These are phyloP conservation scores for Drepana falcataria DNA, from an alignment of 2,888 invertebrate genomes.

Conservation along the genomic window DNA sequence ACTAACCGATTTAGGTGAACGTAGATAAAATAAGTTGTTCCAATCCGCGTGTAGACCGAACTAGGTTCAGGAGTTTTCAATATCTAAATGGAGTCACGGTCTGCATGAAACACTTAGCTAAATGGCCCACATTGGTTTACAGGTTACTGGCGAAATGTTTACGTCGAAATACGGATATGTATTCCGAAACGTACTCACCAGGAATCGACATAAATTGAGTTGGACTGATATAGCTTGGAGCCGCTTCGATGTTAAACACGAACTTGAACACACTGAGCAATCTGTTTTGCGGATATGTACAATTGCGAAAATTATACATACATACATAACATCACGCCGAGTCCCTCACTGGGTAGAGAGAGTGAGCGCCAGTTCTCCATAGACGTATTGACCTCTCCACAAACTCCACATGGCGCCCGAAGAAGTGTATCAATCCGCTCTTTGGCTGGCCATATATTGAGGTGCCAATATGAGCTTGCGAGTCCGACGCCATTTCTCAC, in stretches of 20 bases:
- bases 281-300: too few relatives aligned
- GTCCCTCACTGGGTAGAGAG: too few relatives aligned
- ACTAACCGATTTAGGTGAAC: constrained; percentile 19
- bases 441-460: too few relatives aligned
- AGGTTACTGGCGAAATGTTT: constrained; percentile 38
- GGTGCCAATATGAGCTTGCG: too few relatives aligned
- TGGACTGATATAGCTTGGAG: constrained; percentile 1
- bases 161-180: constrained; percentile 19
- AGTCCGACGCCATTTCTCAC: too few relatives aligned
- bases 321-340: too few relatives aligned
- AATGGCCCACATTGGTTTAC: constrained; percentile 59
- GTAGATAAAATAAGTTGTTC: constrained; percentile 13
- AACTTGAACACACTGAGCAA: not conserved
- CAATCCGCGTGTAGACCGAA: constrained; percentile 24
- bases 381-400: too few relatives aligned
- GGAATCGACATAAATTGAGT: constrained; percentile 17
- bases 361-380: too few relatives aligned
- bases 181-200: constrained; percentile 1
- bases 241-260: not conserved
- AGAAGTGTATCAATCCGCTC: too few relatives aligned
- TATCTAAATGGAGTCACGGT: constrained; percentile 50
- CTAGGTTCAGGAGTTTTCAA: constrained; percentile 49
- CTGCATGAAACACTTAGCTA: constrained; percentile 63
- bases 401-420: too few relatives aligned
- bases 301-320: too few relatives aligned